Evolutionary conservation across 2,113 vertebrate genomes (phyloP).

Genomic region (Pungitius pungitius): DNA sequence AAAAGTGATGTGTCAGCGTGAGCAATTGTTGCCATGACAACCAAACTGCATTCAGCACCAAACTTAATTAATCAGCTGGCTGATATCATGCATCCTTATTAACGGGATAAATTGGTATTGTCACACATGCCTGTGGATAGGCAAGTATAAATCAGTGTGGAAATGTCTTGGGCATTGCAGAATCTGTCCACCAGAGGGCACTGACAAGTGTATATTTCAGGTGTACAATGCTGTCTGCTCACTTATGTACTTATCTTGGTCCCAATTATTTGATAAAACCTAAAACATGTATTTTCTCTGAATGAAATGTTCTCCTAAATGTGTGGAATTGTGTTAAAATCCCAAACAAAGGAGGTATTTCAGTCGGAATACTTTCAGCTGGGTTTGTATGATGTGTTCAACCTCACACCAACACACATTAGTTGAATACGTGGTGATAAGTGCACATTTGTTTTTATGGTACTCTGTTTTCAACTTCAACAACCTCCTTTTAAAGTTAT

Average conservation of each 20-base stretch:
- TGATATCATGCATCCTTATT: neutral
- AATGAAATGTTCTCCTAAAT: neutral
- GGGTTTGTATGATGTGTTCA: neutral
- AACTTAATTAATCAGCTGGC: neutral
- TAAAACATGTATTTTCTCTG: neutral
- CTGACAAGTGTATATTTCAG: neutral
- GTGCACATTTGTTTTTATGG: neutral
- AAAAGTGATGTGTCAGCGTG: neutral
- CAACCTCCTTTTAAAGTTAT: conserved; percentile 23
- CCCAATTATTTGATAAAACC: neutral
- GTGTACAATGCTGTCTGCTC: neutral
- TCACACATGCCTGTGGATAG: neutral
- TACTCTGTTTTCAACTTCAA: conserved; percentile 2
- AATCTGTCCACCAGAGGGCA: conserved; percentile 8
- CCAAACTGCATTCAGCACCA: neutral
- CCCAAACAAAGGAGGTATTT: too few relatives aligned
- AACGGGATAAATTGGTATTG: neutral
- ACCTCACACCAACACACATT: neutral
- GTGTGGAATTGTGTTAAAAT: neutral
- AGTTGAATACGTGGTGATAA: neutral
- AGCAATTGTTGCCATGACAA: neutral
- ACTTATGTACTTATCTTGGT: neutral
- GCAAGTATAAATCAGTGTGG: neutral
- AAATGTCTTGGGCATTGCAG: neutral
- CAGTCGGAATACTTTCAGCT: neutral